A percentile compares a stretch with the other conserved stretches of the same genome.
Evolutionary conservation across 2,797 vertebrate species (phyloP).

Genomic region (Anniella stebbinsi): DNA sequence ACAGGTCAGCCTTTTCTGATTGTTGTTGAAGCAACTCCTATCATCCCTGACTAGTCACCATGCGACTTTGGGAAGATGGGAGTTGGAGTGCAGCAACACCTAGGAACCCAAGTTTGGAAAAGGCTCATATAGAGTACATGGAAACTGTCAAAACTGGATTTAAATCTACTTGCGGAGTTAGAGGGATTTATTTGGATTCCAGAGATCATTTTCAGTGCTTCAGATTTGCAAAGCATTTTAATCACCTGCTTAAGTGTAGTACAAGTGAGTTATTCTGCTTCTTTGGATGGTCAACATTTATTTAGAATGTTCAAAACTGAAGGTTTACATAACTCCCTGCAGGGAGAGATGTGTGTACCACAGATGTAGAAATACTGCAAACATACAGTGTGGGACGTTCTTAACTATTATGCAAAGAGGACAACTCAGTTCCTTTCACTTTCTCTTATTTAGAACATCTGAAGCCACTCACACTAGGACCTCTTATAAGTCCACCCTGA

Average conservation of each 20-base stretch:
- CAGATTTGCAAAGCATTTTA: background rate
- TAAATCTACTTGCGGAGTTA: background rate
- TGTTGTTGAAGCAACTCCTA: background rate
- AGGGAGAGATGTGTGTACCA: background rate
- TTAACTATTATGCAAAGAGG: background rate
- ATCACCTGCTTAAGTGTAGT: background rate
- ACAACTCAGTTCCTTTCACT: background rate
- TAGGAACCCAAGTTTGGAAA: background rate
- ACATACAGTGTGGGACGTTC: background rate
- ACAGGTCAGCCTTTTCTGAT: background rate
- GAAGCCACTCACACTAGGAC: background rate
- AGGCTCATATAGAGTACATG: no score
- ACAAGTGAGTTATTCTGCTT: background rate
- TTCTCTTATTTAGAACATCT: background rate
- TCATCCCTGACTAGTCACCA: background rate
- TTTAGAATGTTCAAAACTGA: background rate
- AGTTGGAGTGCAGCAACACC: background rate
- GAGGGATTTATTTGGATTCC: background rate
- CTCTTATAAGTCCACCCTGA: background rate
- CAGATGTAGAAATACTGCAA: background rate
- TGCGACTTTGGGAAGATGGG: background rate
- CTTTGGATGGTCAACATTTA: background rate
- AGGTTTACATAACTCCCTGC: background rate
- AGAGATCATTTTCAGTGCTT: background rate
- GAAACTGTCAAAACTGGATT: background rate